Conservation (phyloP, 2,888 invertebrate species). For the Mantis religiosa region DNA sequence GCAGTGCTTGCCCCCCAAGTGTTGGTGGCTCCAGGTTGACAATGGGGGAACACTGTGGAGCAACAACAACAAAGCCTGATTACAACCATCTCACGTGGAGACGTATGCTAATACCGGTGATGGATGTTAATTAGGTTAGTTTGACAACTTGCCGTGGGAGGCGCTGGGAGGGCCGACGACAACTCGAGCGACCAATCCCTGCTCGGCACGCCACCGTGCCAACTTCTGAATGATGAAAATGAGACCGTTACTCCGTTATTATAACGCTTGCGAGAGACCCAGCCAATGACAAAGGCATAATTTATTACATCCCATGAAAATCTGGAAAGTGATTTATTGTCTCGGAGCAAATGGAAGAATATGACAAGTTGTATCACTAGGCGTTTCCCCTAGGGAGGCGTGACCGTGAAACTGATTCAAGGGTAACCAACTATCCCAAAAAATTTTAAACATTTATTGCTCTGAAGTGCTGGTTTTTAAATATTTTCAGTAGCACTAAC, state of each 20-base stretch:
- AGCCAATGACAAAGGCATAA: background rate
- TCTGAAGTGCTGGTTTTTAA: background rate
- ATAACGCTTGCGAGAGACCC: background rate
- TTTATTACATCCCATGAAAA: background rate
- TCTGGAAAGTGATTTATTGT: background rate
- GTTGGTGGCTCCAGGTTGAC: background rate
- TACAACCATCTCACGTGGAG: background rate
- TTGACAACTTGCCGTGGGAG: background rate
- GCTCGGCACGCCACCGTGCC: background rate
- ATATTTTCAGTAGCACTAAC: too few relatives aligned
- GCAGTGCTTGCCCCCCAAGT: background rate
- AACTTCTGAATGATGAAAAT: conserved; percentile 1
- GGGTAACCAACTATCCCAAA: background rate
- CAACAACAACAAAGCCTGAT: background rate
- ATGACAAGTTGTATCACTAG: background rate
- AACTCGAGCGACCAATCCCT: background rate
- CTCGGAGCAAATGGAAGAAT: background rate
- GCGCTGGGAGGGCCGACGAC: background rate
- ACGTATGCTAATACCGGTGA: background rate
- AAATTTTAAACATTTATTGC: background rate
- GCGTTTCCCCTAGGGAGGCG: background rate
- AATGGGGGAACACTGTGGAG: background rate
- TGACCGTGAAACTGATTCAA: background rate
- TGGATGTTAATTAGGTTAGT: conserved; percentile 4
- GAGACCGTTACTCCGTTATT: background rate